Evolutionary conservation across 2,113 vertebrate genomes (phyloP).

Genomic region (Turdus rufiventris): DNA sequence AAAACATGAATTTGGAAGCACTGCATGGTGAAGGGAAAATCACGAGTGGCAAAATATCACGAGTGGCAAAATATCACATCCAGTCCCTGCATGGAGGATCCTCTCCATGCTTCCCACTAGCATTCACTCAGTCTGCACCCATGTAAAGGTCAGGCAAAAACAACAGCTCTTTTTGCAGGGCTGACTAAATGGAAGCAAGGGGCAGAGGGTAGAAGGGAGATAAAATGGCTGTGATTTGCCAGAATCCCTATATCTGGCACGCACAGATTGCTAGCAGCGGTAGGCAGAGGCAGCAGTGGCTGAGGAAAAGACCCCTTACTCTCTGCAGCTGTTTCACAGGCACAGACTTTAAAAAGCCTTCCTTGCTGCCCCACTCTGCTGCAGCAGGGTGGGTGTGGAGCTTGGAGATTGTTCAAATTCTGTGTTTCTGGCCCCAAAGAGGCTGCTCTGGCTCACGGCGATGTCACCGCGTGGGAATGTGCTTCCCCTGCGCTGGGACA

Average conservation of each 20-base stretch:
- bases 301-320: neutral
- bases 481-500: slow-evolving; percentile 15
- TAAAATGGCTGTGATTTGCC: neutral
- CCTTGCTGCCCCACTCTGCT: neutral
- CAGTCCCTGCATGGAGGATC: fast-evolving
- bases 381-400: slow-evolving; percentile 14
- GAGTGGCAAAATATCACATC: neutral
- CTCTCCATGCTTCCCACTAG: neutral
- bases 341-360: neutral
- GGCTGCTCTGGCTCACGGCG: neutral
- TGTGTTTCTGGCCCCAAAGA: neutral
- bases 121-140: neutral
- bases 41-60: fast-evolving
- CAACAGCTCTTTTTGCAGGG: neutral
- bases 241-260: neutral
- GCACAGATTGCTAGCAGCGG: neutral
- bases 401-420: neutral
- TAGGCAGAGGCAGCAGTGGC: neutral
- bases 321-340: neutral
- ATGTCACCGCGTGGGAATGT: slow-evolving; percentile 31
- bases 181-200: neutral
- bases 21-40: neutral
- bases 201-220: neutral
- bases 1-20: neutral
- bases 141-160: neutral